Evolutionary conservation across 2,113 vertebrate species (phyloP), one percentile per base, ranked within the genome.

Genomic region (Lonchura striata): DNA sequence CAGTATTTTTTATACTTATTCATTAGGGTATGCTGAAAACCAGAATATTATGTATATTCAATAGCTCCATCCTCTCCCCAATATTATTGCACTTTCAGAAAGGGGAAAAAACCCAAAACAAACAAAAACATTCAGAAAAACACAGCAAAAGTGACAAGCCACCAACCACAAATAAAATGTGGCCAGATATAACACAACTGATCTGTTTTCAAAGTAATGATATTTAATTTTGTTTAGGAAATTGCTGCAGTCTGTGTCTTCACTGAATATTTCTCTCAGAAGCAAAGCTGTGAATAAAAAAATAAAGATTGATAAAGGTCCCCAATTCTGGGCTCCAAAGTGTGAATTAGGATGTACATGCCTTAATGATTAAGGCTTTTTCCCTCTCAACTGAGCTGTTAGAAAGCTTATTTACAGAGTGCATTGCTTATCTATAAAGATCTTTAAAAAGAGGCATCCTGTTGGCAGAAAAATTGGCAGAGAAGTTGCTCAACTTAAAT

Each of bases 401-500:
- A 18, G 44, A 64, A 86, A 86, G 41, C 31, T 81, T 69, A 20
- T 86, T 94, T 83, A 71, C 13, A 31, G n/a, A 46, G 25, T 50
- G 50, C 22, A 37, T 84, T 0, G 0, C 27, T 86, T 81, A 44
- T 86, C 77, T 57, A 31, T 69, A 82, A 53, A 74, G 41, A 70
- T 84, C 74, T 94, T 57, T 89, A 46, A n/a, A 86, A 57, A 57
- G 47, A 74, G 25, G 31, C 39, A 74, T 91, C 47, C 50, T 74
- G 31, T 87, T 81, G 81, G 77, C 84, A 91, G 76, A 82, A 88
- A 31, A 87, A 93, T 53, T 82, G 82, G 11, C 70, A 92, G 79
- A 60, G 68, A 76, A 68, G 13, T 66, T 82, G 42, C 63, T 92
- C 30, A 88, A 85, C 71, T 82, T 82, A 88, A 95, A 33, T 56